Evolutionary conservation across 2,797 vertebrate species (phyloP).

Genomic region (Nannoperca obscura): DNA sequence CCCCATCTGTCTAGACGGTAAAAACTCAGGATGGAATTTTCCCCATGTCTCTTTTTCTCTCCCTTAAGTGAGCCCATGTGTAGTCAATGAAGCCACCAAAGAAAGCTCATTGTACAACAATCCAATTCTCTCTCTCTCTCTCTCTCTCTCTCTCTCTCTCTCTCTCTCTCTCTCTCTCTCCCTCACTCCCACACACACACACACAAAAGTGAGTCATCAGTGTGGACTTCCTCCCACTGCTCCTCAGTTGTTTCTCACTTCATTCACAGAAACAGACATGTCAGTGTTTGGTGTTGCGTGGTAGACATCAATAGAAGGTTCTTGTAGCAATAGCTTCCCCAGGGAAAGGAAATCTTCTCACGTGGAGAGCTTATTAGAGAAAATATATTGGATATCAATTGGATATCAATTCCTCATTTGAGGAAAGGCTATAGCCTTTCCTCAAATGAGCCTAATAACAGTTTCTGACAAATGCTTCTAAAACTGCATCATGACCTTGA

Average conservation of each 20-base stretch:
- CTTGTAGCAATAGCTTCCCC: constrained; percentile 46
- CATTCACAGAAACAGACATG: constrained; percentile 80
- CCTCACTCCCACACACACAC: constrained; percentile 70
- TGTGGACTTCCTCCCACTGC: constrained; percentile 71
- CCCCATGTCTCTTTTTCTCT: constrained; percentile 63
- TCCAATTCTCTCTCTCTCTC: constrained; percentile 49
- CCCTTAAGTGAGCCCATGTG: constrained; percentile 83
- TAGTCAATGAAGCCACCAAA: constrained; percentile 87
- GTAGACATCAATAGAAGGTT: constrained; percentile 67
- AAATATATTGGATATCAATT: constrained; percentile 69
- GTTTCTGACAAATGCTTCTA: constrained; percentile 19
- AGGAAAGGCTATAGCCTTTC: constrained; percentile 61
- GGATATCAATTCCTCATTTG: no score
- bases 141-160: no score
- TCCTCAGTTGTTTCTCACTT: constrained; percentile 71
- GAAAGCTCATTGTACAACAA: constrained; percentile 82
- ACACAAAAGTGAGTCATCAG: constrained; percentile 79
- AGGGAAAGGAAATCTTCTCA: constrained; percentile 67
- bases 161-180: constrained; percentile 15
- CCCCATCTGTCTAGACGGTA: constrained; percentile 84
- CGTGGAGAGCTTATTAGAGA: constrained; percentile 45
- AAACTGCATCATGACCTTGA: background rate
- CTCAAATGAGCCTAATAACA: constrained; percentile 19
- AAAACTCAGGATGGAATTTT: constrained; percentile 85
- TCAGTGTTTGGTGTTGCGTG: constrained; percentile 58